Evolutionary conservation across 2,113 vertebrate species (phyloP), one percentile per base, ranked within the genome.

Genomic region (Onychostruthus taczanowskii): DNA sequence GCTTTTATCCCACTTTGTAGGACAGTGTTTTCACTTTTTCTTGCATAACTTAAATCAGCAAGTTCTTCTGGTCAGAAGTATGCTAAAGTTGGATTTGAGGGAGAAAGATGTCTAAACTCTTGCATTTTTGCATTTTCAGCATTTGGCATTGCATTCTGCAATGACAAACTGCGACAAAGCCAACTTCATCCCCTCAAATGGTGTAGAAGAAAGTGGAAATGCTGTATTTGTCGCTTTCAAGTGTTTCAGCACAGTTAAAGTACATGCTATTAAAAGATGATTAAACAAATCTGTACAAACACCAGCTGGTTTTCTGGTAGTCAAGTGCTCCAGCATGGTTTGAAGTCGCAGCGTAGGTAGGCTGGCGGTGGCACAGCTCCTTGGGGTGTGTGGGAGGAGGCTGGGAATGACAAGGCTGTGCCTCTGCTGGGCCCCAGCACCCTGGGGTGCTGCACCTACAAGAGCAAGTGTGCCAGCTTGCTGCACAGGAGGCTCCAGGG

Each of bases 231-330:
- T 88, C 20, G 2, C 75, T 90, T 77, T 37, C 21, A 56, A 95
- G 69, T 84, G 79, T 69, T 84, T 83, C 31, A 93, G 76, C 61
- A 13, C 67, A 55, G 79, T 70, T 77, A 44, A 89, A 95, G 94
- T 76, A 79, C 41, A 21, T 53, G 89, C 94, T 96, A 91, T 96
- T 97, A 96, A 95, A 95, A 95, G 95, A 89, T 41, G 81, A 92
- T 97, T 94, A 94, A 86, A 92, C 3, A 44, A 76, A 94, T 91
- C 77, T 89, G 72, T 84, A 16, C 81, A 85, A 94, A 87, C 87
- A 89, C 93, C 94, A 95, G 91, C 91, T 95, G 96, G 69, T n/a
- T 95, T 82, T 78, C 89, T 95, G 94, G 50, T 53, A 73, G 35
- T 28, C 6, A 16, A 84, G 74, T 30, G 66, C 81, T 91, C 47